A percentile compares a stretch with the other conserved stretches of the same genome.
Conservation (phyloP, 1,140 invertebrate species). For the Pseudomyrmex flavicornis region DNA sequence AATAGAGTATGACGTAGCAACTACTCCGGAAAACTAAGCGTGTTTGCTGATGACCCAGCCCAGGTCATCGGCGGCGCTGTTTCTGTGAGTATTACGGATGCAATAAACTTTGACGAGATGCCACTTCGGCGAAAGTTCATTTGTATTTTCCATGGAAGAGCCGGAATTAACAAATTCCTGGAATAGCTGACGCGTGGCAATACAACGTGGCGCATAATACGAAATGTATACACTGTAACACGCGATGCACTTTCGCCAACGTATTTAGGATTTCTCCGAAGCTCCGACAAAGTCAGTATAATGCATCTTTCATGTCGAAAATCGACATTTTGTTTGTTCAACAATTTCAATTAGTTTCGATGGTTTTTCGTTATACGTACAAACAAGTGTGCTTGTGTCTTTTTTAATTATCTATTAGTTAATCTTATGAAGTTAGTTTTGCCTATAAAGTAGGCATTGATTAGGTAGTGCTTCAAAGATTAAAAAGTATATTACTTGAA, state of each 20-base stretch:
- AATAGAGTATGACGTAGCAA: neutral
- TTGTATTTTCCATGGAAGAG: conserved; percentile 56
- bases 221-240: conserved; percentile 33
- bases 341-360: conserved; percentile 15
- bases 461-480: too few species aligned
- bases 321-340: conserved; percentile 22
- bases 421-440: too few species aligned
- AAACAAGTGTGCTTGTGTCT: neutral
- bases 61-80: neutral
- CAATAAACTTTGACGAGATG: conserved; percentile 52
- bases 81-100: conserved; percentile 29
- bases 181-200: conserved; percentile 51
- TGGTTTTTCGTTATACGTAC: neutral
- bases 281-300: conserved; percentile 7
- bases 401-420: too few species aligned
- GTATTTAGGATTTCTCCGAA: conserved; percentile 57
- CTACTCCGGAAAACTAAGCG: neutral
- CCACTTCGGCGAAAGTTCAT: conserved; percentile 51
- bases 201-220: conserved; percentile 51
- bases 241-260: conserved; percentile 49
- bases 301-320: conserved; percentile 43
- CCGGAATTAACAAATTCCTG: conserved; percentile 46
- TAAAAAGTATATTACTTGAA: too few species aligned
- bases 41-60: neutral
- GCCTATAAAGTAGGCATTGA: too few species aligned